These are phyloP conservation scores for Bufo gargarizans DNA, from an alignment of 2,113 vertebrate species.

Conservation along the genomic window DNA sequence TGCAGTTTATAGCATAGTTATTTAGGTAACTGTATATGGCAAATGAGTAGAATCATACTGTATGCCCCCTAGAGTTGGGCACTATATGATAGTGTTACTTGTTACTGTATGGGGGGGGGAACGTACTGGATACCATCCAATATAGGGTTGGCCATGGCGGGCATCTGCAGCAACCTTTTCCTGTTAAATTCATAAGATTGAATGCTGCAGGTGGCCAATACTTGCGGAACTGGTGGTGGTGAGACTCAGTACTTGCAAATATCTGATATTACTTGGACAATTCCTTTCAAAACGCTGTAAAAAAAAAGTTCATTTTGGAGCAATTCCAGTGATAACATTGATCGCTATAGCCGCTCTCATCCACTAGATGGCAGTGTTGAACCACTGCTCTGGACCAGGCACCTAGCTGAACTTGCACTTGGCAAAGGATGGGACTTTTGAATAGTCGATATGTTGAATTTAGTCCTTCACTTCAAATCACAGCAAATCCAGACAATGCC, in stretches of 20 bases:
- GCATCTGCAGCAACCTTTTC: too few relatives aligned
- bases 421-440: constrained; percentile 18
- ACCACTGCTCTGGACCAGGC: neutral
- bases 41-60: too few relatives aligned
- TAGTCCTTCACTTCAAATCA: constrained; percentile 48
- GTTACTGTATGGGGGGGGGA: too few relatives aligned
- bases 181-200: too few relatives aligned
- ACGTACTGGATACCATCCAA: too few relatives aligned
- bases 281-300: neutral
- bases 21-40: too few relatives aligned
- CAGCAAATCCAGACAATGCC: constrained; percentile 52
- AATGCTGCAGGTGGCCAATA: too few relatives aligned
- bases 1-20: too few relatives aligned
- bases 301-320: neutral
- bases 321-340: neutral
- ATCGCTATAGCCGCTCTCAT: neutral
- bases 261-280: neutral
- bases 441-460: constrained; percentile 41
- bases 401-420: neutral
- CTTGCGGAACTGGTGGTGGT: too few relatives aligned
- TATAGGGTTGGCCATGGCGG: too few relatives aligned
- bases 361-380: constrained; percentile 42
- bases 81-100: too few relatives aligned
- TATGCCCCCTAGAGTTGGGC: too few relatives aligned
- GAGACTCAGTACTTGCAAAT: neutral